Evolutionary conservation across 2,888 invertebrate species (phyloP).

Genomic region (Halocaridina rubra): DNA sequence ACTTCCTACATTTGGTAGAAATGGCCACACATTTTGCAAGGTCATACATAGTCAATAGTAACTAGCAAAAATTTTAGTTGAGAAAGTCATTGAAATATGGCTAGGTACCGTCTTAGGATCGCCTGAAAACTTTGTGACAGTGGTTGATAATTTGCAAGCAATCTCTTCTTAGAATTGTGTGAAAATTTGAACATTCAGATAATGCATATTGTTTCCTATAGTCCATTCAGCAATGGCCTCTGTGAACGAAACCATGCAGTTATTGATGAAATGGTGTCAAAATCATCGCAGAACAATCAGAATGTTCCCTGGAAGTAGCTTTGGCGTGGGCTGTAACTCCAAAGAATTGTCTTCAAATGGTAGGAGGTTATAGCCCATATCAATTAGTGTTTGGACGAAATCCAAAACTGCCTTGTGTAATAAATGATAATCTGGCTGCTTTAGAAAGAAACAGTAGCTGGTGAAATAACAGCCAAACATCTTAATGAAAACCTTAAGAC

Average conservation of each 20-base stretch:
- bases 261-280: conserved; percentile 18
- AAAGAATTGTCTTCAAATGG: too few relatives aligned
- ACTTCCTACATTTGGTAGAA: not conserved
- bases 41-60: not conserved
- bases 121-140: not conserved
- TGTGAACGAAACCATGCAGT: too few relatives aligned
- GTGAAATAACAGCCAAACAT: not conserved
- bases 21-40: not conserved
- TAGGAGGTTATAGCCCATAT: too few relatives aligned
- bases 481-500: not conserved
- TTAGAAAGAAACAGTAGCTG: too few relatives aligned
- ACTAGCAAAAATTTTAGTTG: too few relatives aligned
- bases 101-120: not conserved
- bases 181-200: conserved; percentile 4
- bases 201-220: not conserved
- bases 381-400: too few relatives aligned
- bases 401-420: not conserved
- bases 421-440: not conserved
- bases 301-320: not conserved
- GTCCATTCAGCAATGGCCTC: not conserved
- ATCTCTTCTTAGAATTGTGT: not conserved
- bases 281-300: conserved; percentile 9
- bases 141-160: not conserved
- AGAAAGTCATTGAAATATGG: too few relatives aligned
- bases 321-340: not conserved